phyloP scores from a whole-genome alignment of 23 tunicate species.

The Pegea sp. region DNA sequence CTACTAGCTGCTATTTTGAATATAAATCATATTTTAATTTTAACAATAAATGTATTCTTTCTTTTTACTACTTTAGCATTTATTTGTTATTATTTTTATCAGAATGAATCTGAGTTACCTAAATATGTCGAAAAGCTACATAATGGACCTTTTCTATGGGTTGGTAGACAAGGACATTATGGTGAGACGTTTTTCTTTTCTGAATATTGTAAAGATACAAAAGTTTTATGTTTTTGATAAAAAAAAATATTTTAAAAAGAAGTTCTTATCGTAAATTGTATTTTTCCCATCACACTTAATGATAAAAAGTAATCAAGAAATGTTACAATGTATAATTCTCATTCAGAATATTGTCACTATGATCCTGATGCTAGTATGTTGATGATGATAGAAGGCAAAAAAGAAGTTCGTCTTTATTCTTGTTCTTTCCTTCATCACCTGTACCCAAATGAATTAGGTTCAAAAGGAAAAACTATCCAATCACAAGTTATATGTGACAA shows the following conservation, averaged over 20 bases:
- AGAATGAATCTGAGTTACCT: slow-evolving; percentile 36
- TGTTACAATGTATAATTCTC: no score
- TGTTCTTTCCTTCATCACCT: slow-evolving; percentile 38
- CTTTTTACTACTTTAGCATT: not conserved
- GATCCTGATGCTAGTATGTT: slow-evolving; percentile 94
- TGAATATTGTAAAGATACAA: not conserved
- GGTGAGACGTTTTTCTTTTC: slow-evolving; percentile 6
- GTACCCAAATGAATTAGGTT: slow-evolving; percentile 88
- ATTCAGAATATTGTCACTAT: slow-evolving; percentile 79
- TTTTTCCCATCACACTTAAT: no score
- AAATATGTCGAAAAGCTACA: slow-evolving; percentile 46
- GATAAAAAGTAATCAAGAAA: no score
- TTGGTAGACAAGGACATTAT: slow-evolving; percentile 77
- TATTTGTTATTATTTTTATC: not conserved
- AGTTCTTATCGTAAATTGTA: no score
- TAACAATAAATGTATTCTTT: not conserved
- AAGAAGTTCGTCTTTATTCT: slow-evolving; percentile 36
- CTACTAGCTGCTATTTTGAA: no score
- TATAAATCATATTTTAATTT: not conserved
- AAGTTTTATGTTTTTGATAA: no score
- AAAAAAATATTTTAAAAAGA: no score
- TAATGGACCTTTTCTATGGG: slow-evolving; percentile 93
- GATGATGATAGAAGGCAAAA: slow-evolving; percentile 89
- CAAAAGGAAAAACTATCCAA: slow-evolving; percentile 91
- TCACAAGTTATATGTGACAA: slow-evolving; percentile 60